Evolutionary conservation across 2,113 vertebrate species (phyloP).

Genomic region (Python bivittatus): DNA sequence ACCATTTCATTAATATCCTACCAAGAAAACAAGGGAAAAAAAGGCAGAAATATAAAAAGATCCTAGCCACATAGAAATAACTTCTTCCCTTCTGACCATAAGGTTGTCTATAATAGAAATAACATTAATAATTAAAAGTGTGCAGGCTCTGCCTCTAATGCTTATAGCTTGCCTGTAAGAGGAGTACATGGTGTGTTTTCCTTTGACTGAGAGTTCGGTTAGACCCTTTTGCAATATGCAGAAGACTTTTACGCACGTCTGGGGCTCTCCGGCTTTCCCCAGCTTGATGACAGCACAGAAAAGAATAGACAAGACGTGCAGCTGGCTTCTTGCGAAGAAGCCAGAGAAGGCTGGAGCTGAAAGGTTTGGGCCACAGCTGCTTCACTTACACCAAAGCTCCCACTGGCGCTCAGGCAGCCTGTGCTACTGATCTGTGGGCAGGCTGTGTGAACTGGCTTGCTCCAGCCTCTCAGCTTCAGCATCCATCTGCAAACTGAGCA

Average conservation of each 20-base stretch:
- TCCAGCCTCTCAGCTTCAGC: neutral
- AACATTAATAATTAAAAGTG: neutral
- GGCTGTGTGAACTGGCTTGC: neutral
- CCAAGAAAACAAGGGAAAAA: conserved; percentile 42
- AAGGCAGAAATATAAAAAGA: neutral
- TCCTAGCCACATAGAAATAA: neutral
- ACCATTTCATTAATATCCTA: conserved; percentile 98
- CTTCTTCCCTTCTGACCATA: neutral
- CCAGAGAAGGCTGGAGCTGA: no score
- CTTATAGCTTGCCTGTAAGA: neutral
- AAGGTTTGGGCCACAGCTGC: neutral
- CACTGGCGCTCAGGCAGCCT: neutral
- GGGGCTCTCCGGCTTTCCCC: neutral
- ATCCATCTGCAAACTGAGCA: neutral
- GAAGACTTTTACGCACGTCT: no score
- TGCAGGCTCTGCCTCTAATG: neutral
- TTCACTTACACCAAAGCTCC: neutral
- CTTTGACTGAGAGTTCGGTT: neutral
- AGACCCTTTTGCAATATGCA: neutral
- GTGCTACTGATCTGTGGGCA: neutral
- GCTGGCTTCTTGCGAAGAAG: neutral
- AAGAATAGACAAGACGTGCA: neutral
- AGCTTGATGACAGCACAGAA: no score
- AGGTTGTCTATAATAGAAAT: neutral
- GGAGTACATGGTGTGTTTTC: no score